Percentiles rank a stretch among this genome's conserved stretches.
Evolutionary conservation across 2,888 invertebrate species (phyloP).

Genomic region (Thyatira batis): DNA sequence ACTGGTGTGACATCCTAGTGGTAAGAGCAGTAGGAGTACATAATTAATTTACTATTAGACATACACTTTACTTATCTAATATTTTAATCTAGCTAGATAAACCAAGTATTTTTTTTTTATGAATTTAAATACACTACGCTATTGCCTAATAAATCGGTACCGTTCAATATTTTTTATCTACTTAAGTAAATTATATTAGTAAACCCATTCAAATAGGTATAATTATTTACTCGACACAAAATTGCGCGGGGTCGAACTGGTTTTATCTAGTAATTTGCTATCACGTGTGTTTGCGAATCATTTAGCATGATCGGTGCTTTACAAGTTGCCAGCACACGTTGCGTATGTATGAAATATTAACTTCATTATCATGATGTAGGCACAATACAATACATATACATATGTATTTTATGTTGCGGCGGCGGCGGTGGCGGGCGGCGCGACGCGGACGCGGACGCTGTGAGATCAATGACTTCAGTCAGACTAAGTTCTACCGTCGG

Average conservation of each 20-base stretch:
- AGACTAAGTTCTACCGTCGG: not conserved
- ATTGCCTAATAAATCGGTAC: no score
- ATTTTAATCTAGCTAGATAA: no score
- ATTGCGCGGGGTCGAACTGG: constrained; percentile 8
- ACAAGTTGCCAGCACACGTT: constrained; percentile 3
- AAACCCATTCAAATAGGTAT: no score
- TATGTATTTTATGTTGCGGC: not conserved
- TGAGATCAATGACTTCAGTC: not conserved
- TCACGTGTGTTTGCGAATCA: constrained; percentile 19
- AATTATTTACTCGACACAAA: not conserved
- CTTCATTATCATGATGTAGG: constrained; percentile 1
- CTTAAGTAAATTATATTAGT: not conserved
- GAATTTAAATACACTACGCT: no score
- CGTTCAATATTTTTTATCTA: no score
- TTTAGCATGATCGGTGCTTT: constrained; percentile 15
- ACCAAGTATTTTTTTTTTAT: no score
- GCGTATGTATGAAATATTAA: constrained; percentile 2
- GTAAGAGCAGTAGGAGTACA: no score
- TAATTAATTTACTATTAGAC: no score
- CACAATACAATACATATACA: not conserved
- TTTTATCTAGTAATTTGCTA: constrained; percentile 16
- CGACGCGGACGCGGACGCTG: no score
- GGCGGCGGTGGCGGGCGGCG: not conserved
- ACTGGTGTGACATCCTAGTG: no score
- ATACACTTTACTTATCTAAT: no score